Base-by-base conservation (phyloP, 2,888 invertebrate species). In the Monoplex corrugatus region DNA sequence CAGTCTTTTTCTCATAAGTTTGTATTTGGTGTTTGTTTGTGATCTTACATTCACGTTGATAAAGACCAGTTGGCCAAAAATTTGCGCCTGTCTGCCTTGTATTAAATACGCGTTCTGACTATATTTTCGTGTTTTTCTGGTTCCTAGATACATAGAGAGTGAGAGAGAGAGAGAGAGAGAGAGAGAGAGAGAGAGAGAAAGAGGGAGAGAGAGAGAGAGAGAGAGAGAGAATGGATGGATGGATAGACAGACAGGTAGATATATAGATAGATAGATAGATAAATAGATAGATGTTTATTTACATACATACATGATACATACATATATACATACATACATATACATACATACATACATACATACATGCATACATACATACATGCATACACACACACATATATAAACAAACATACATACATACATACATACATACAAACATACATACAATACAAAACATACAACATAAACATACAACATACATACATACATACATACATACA, bases 131-230 rank as follows among this genome's bases (percentile, higher is more conserved):
- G n/a, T n/a, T n/a, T n/a, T n/a, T n/a, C n/a, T n/a, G n/a, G n/a
- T n/a, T n/a, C n/a, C n/a, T n/a, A 72, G 72, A 72, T 5, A 72
- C 13, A 72, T 10, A 72, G 72, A 72, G 72, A 72, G 72, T 6
- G n/a, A 28, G n/a, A 28, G 72, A 72, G 72, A 72, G 72, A 72
- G n/a, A 72, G 72, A 72, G n/a, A 72, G 72, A 72, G n/a, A 72
- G 72, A 72, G n/a, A 72, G 72, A 23, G 72, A 72, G 72, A 72
- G n/a, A 72, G 72, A 72, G 72, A 72, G 72, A 28, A 72, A 28
- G n/a, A 28, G n/a, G 72, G n/a, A 28, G n/a, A 28, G 72, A 32
- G 72, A 32, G 32, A 23, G 32, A 32, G 72, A 32, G 72, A 72
- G 72, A 32, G 72, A 32, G n/a, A 28, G 28, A 5, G 28, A 28